Conservation (phyloP, 2,797 vertebrate genomes). For the Micromesistius poutassou region DNA sequence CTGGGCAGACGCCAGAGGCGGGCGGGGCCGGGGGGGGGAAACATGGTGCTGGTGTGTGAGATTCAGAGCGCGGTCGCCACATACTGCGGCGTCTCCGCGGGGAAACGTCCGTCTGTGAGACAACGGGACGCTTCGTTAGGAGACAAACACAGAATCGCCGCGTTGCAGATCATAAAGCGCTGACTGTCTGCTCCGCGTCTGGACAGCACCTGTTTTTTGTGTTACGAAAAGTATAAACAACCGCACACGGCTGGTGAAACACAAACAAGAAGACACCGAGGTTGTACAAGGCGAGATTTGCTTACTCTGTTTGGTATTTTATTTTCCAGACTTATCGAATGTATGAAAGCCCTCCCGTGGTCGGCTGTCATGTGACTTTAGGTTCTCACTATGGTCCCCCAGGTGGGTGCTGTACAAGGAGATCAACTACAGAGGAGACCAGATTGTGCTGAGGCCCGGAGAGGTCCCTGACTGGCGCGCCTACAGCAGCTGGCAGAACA, state of each 20-base stretch:
- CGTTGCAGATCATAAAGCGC: no score
- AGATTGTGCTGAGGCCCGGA: constrained; percentile 81
- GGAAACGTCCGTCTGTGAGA: background rate
- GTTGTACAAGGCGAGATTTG: background rate
- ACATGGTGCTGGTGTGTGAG: constrained; percentile 64
- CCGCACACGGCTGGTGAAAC: background rate
- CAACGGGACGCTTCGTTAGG: no score
- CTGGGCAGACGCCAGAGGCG: background rate
- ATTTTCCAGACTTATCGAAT: background rate
- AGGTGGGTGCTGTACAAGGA: constrained; percentile 91
- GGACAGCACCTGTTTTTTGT: background rate
- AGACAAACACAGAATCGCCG: no score
- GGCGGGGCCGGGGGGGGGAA: constrained; percentile 17
- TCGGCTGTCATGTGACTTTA: background rate
- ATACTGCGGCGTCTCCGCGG: constrained; percentile 29
- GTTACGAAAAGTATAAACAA: background rate
- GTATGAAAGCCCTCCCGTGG: background rate
- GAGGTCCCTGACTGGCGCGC: constrained; percentile 79
- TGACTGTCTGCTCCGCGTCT: background rate
- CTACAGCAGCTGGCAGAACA: constrained; percentile 76
- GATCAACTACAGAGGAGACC: constrained; percentile 83
- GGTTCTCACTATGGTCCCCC: constrained; percentile 11
- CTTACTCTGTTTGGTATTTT: background rate
- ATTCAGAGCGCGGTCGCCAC: constrained; percentile 56
- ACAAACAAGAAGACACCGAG: background rate